A percentile compares a stretch with the other conserved stretches of the same genome.
Conservation (phyloP, 2,888 invertebrate species). For the Osedax fenrisi region DNA sequence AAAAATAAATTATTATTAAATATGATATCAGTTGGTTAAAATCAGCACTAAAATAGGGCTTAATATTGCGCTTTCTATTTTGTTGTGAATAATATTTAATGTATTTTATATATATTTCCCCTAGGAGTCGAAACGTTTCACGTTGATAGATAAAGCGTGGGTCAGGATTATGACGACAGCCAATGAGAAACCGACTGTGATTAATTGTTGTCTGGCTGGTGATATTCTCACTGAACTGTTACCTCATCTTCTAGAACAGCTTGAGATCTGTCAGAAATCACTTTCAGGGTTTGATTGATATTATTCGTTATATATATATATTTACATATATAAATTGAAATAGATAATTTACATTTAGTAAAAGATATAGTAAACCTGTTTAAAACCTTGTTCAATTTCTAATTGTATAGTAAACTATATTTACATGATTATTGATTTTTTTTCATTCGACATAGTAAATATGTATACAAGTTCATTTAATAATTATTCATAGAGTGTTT, state of each 20-base stretch:
- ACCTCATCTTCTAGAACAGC: constrained; percentile 68
- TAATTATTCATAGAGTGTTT: too few relatives aligned
- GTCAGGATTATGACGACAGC: constrained; percentile 74
- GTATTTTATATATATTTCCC: constrained; percentile 3
- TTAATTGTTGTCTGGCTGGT: constrained; percentile 71
- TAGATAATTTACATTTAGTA: too few relatives aligned
- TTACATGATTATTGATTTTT: too few relatives aligned
- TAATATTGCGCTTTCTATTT: background rate
- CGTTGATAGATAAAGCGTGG: constrained; percentile 74
- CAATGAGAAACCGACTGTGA: constrained; percentile 67
- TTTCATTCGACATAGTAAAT: too few relatives aligned
- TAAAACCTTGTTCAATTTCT: too few relatives aligned
- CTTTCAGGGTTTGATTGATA: constrained; percentile 59
- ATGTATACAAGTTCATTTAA: too few relatives aligned
- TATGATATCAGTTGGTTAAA: background rate
- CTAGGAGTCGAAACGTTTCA: constrained; percentile 51
- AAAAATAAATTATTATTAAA: background rate
- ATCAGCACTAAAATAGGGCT: background rate
- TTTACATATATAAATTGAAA: background rate
- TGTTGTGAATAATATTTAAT: background rate
- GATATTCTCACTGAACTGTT: constrained; percentile 68
- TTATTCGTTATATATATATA: background rate
- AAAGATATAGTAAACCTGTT: too few relatives aligned
- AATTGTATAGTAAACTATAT: too few relatives aligned
- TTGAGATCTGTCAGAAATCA: constrained; percentile 80